A percentile compares a stretch with the other conserved stretches of the same genome.
Evolutionary conservation across 2,888 invertebrate genomes (phyloP).

Genomic region (Eupeodes luniger): DNA sequence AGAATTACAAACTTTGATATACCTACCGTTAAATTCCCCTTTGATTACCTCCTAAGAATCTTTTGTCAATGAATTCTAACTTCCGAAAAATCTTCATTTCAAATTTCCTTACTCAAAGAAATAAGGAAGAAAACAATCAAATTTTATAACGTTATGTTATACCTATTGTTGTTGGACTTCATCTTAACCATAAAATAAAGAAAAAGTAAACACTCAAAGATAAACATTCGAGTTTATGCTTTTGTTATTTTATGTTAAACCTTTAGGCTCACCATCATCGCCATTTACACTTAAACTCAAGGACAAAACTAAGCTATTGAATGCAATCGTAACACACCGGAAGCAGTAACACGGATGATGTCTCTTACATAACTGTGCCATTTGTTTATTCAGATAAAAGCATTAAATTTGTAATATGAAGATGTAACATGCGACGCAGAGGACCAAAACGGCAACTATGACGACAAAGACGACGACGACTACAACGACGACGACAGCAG

Average conservation of each 20-base stretch:
- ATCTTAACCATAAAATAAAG: not conserved
- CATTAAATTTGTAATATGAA: slow-evolving; percentile 53
- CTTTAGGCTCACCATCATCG: not conserved
- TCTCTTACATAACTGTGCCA: slow-evolving; percentile 47
- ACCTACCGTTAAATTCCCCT: too few species aligned
- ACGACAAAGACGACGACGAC: not conserved
- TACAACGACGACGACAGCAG: slow-evolving; percentile 8
- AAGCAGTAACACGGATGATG: slow-evolving; percentile 50
- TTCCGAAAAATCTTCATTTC: too few species aligned
- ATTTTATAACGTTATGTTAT: not conserved
- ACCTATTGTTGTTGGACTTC: not conserved
- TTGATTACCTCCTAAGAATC: too few species aligned
- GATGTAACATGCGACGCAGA: slow-evolving; percentile 47
- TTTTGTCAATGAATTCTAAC: too few species aligned
- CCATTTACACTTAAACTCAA: slow-evolving; percentile 28
- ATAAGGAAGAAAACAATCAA: not conserved
- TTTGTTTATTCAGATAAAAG: slow-evolving; percentile 57
- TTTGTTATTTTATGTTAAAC: not conserved
- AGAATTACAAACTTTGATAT: too few species aligned
- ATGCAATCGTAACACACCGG: slow-evolving; percentile 51
- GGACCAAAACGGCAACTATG: not conserved
- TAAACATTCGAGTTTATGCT: slow-evolving; percentile 6
- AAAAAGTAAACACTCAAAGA: not conserved
- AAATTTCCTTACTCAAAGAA: too few species aligned
- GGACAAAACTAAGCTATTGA: slow-evolving; percentile 59